Evolutionary conservation across 2,888 invertebrate species (phyloP).

Genomic region (Mylabris sibirica): DNA sequence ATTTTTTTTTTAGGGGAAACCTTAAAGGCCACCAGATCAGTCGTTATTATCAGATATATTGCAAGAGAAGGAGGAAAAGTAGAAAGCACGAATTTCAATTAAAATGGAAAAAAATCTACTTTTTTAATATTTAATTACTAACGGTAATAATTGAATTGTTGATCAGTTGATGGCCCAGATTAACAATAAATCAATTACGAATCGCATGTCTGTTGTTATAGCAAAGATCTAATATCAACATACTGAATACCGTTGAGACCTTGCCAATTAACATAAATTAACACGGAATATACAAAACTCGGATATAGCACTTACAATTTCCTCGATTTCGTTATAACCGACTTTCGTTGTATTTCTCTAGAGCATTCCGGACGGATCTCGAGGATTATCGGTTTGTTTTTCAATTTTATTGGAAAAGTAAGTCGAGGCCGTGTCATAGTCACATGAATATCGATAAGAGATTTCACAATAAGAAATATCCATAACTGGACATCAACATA

Average conservation of each 20-base stretch:
- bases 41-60: background rate
- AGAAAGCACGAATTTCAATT: background rate
- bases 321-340: too few species aligned
- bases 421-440: constrained; percentile 11
- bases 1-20: background rate
- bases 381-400: background rate
- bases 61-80: too few species aligned
- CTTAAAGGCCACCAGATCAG: background rate
- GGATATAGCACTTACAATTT: background rate
- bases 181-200: background rate
- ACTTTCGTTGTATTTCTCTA: too few species aligned
- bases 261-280: background rate
- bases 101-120: background rate
- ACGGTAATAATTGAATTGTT: background rate
- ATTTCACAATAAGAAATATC: constrained; percentile 8
- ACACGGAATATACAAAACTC: background rate
- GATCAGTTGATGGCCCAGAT: background rate
- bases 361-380: background rate
- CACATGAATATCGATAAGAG: constrained; percentile 5
- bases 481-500: background rate
- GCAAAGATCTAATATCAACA: background rate
- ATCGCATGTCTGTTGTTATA: background rate
- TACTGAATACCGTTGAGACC: background rate
- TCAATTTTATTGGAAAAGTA: background rate
- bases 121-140: constrained; percentile 1